phyloP scores from a whole-genome alignment of 2,888 invertebrate species.

The Neria commutata region DNA sequence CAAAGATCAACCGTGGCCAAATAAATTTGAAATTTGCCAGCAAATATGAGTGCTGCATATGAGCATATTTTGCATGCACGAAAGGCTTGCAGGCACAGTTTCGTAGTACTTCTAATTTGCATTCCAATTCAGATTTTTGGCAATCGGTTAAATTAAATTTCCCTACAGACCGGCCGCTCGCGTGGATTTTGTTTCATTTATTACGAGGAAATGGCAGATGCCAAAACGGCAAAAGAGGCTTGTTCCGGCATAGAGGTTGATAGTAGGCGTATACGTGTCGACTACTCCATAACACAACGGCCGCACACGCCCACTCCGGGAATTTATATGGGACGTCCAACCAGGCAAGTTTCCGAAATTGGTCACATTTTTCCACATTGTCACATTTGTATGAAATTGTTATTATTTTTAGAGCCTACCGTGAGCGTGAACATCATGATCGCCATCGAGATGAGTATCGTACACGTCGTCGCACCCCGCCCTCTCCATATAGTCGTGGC shows the following conservation, averaged over 20 bases:
- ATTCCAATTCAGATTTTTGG: not conserved
- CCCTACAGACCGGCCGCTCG: slow-evolving; percentile 82
- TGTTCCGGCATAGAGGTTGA: slow-evolving; percentile 95
- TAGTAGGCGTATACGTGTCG: slow-evolving; percentile 90
- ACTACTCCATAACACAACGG: slow-evolving; percentile 93
- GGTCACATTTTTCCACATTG: no score
- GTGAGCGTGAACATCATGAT: slow-evolving; percentile 40
- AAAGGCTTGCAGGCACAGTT: slow-evolving; percentile 57
- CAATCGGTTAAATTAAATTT: slow-evolving; percentile 8
- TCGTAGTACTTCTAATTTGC: not conserved
- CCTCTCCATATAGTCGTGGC: slow-evolving; percentile 32
- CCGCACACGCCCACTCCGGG: slow-evolving; percentile 98
- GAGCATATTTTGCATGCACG: slow-evolving; percentile 35
- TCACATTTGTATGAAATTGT: slow-evolving; percentile 1
- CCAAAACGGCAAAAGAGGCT: slow-evolving; percentile 90
- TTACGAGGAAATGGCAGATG: slow-evolving; percentile 85
- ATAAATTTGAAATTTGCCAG: slow-evolving; percentile 21
- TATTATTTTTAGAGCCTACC: slow-evolving; percentile 15
- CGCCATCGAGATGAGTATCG: slow-evolving; percentile 40
- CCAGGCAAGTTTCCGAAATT: slow-evolving; percentile 56
- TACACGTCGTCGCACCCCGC: slow-evolving; percentile 36
- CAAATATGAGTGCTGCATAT: slow-evolving; percentile 34
- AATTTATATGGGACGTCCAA: slow-evolving; percentile 94
- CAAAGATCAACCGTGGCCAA: slow-evolving; percentile 24
- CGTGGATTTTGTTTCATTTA: slow-evolving; percentile 98